Evolutionary conservation across 2,113 vertebrate genomes (phyloP), one percentile per base, ranked within the genome.

Genomic region (Notiomystis cincta): DNA sequence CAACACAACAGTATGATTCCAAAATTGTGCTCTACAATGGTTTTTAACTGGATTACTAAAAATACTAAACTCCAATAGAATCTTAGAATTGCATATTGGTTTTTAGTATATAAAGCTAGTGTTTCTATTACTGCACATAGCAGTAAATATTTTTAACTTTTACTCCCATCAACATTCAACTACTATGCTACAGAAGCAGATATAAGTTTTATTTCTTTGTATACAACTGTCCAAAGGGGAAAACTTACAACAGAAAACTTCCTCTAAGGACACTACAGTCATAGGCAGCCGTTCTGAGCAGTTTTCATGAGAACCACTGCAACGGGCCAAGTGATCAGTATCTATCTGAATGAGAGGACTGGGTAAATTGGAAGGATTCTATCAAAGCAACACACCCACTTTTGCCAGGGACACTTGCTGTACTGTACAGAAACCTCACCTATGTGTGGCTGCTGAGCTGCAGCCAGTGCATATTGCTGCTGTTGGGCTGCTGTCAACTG

Each of bases 401-500:
- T 82, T 13, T 82, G 23, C 10, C 54, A 89, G n/a, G 12, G 57
- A 84, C 22, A 19, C 54, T 9, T 51, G 25, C n/a, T 50, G 22
- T 21, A 57, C 40, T 70, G 58, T 2, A 70, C 56, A 56, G 56
- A 90, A 54, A 81, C 72, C 98, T 98, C 98, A 99, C 99, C 99
- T 81, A 99, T 99, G 94, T 99, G 99, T 25, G 99, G 99, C 96
- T 99, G 99, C 97, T 99, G 99, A 57, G 99, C 99, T 79, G 99
- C 99, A 89, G 99, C 99, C 93, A 99, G 95, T 10, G 99, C 99
- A 7, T 99, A 99, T 20, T 99, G 99, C 95, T 99, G 99, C 94
- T 99, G 99, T 77, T 99, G 99, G 61, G 99, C 99, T 94, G 99
- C 99, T 89, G 98, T 99, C 96, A 99, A 97, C 97, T 99, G 99